Base-by-base conservation (phyloP, 1,140 invertebrate genomes). In the Brachionus manjavacas region DNA sequence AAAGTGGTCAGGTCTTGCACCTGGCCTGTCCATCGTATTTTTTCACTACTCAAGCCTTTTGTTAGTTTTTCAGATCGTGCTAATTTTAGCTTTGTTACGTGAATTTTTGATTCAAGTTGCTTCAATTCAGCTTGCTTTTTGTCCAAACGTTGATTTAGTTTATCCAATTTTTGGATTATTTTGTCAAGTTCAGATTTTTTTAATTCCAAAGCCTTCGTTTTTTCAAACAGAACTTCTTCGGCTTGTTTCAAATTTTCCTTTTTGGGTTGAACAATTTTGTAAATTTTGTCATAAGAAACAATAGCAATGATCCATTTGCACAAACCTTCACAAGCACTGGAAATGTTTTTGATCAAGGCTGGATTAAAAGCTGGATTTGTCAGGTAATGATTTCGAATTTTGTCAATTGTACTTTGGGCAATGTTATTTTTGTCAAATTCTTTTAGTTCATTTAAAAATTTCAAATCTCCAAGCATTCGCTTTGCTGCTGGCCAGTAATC, bases 341-440 rank as follows among this genome's bases (percentile, higher is more conserved):
- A 90, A 6, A 88, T 86, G 64, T 89, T 89, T 74, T 89, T 88
- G 52, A 90, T 89, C 39, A 88, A 87, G 6, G 85, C 86, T n/a
- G 89, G 89, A 83, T 89, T 87, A 87, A 90, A 90, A 9, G 88
- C 89, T 25, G 88, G 87, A 85, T 90, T 90, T 49, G 79, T 86
- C n/a, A 88, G 87, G 80, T 89, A 90, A 16, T 86, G 86, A 49
- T 87, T 86, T 8, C 87, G 83, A 25, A 90, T 89, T 83, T 89
- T 88, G 81, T 88, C 88, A 74, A 90, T 89, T 31, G 87, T 87
- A 7, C 85, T 14, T 1, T 84, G 7, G n/a, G 92, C 91, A 66
- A 96, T 95, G 85, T 94, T 92, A 87, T 96, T 89, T 84, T 88
- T 95, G 91, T 90, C 94, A 84, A 95, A 90, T 60, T 89, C 89